Base-by-base conservation (phyloP, 2,888 invertebrate genomes). In the Crossocerus cetratus region DNA sequence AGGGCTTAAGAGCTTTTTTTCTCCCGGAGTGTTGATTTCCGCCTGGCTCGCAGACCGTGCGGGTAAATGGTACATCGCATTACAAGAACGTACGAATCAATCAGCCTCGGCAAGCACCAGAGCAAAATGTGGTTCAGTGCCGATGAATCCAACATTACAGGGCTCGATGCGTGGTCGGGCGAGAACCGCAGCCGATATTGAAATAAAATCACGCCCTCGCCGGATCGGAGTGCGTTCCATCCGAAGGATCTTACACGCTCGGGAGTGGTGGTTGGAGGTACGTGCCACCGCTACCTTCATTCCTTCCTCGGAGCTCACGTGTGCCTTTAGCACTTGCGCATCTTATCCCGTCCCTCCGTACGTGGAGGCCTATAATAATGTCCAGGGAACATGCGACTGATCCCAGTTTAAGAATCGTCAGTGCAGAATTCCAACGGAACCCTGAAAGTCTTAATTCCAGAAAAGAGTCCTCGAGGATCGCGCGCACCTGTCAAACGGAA, bases 141-240 rank as follows among this genome's bases (percentile, higher is more conserved):
- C 76, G 67, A 78, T 71, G 69, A 66, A 82, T 75, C 72, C 72
- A 66, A 68, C 59, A 74, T 73, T 70, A 72, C 74, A 65, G 59
- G 65, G 75, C 77, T 78, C 65, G 69, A 70, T 64, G 73, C 64
- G 70, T 56, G 32, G 32, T 32, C 32, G 5, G 66, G 61, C 56
- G 67, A 69, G 78, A 76, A 85, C 81, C 83, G 74, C 85, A 80
- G 77, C 79, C 84, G 87, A 85, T 86, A 87, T 89, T 88, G 88
- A 88, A 90, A 89, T 89, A 86, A 86, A 88, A 89, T 89, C 87
- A 86, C 87, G 87, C 84, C 83, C 80, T 82, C 78, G 72, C 59
- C 65, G 74, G 69, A 84, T 80, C 77, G 80, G 68, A 74, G 69
- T 74, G 68, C 74, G 69, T 67, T 81, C 69, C 74, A 74, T 78